A percentile compares a stretch with the other conserved stretches of the same genome.
Evolutionary conservation across 2,888 invertebrate species (phyloP).

Genomic region (Parelbella ahira): DNA sequence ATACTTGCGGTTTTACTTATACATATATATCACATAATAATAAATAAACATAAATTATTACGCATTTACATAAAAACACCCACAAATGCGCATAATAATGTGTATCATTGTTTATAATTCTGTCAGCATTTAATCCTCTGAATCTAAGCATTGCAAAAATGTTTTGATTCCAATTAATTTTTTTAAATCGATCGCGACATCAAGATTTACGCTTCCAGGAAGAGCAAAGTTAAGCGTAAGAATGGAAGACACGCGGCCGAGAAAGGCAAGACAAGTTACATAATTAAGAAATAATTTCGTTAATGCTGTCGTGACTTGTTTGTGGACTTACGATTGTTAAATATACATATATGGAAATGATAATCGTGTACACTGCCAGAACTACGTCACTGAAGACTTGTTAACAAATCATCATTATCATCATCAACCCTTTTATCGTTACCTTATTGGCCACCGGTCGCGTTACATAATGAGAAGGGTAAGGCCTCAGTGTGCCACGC

Average conservation of each 20-base stretch:
- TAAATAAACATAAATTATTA: too few species aligned
- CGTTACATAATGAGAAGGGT: too few species aligned
- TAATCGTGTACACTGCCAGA: too few species aligned
- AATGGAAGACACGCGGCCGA: conserved; percentile 18
- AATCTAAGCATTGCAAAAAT: conserved; percentile 13
- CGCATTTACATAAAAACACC: too few species aligned
- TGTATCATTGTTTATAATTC: neutral
- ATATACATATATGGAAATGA: conserved; percentile 4
- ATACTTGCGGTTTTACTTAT: too few species aligned
- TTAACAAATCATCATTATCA: too few species aligned
- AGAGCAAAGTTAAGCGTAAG: conserved; percentile 17
- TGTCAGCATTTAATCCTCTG: conserved; percentile 6
- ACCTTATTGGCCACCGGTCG: too few species aligned
- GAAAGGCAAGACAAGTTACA: conserved; percentile 16
- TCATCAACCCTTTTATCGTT: too few species aligned
- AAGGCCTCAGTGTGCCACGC: too few species aligned
- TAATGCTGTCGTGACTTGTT: conserved; percentile 14
- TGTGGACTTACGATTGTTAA: conserved; percentile 3
- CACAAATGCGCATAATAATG: too few species aligned
- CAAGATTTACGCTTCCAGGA: conserved; percentile 23
- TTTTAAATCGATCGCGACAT: conserved; percentile 17
- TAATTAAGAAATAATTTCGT: conserved; percentile 20
- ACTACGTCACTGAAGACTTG: too few species aligned
- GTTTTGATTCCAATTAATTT: conserved; percentile 21
- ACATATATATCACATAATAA: too few species aligned